Base-by-base conservation (phyloP, 2,113 vertebrate genomes). In the Bujurquina vittata region DNA sequence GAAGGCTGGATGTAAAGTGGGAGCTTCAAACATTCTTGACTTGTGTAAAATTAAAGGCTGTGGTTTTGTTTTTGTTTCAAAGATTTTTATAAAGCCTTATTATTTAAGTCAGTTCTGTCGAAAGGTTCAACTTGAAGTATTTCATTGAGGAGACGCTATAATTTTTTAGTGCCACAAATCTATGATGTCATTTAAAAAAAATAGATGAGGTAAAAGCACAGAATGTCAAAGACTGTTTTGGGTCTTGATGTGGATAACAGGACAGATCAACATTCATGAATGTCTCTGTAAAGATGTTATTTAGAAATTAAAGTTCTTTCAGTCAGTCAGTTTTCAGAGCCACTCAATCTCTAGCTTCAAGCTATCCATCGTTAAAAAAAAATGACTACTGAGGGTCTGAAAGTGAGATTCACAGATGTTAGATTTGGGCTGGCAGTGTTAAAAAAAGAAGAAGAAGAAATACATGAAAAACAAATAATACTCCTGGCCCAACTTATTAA, bases 1-100 rank as follows among this genome's bases (percentile, higher is more conserved):
- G 4, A 92, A 73, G 1, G 74, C 85, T 11, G 9, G 4, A n/a
- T 33, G 3, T 72, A 78, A 9, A 63, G 67, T 52, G 46, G 52
- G 11, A 37, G 26, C 20, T 10, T 33, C 20, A 37, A 23, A 61
- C 22, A 20, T 31, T 12, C 10, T 60, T 33, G 18, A 3, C 10
- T 43, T 7, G 33, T 43, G 46, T 33, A 10, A 18, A 2, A 31
- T 40, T 61, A 2, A 43, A 6, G 8, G 12, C 43, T 57, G 35
- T 56, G 12, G 59, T 55, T 43, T 63, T 56, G 4, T 29, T 37
- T 40, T n/a, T 15, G 2, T 54, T 58, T 63, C 8, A 29, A 15
- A 29, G 9, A n/a, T 33, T 62, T 62, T 15, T 33, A 37, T 20
- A 15, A 29, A 77, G 31, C 1, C 46, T 60, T 14, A 56, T 61